Evolutionary conservation across 2,888 invertebrate species (phyloP), one percentile per base, ranked within the genome.

Genomic region (Julus scanicus): DNA sequence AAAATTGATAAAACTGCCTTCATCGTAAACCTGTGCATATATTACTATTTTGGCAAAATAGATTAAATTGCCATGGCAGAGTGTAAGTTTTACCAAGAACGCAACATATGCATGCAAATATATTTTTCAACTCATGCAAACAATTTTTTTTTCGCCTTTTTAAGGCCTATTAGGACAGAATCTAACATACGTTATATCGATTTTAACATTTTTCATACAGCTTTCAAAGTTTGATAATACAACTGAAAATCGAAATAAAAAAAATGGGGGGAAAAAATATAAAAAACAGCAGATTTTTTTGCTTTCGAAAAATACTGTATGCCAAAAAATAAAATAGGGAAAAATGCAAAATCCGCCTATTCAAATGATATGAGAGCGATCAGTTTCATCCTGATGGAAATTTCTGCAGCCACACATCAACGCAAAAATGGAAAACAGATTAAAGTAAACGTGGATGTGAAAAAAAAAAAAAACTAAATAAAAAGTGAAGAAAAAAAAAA

Each of bases 391-490:
- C 63, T 63, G 63, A 63, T 63, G 63, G 63, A 63, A 63, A 63
- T 20, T 63, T 63, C 63, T 5, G 63, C 63, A 63, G 20, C 63
- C 63, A 17, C 63, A 63, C 63, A 63, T 63, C 63, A 20, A 63
- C 63, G 63, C 63, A 63, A 20, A 63, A 63, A 63, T 63, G 63
- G 63, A 63, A 63, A 63, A 63, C 63, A 63, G 63, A 63, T 63
- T 63, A 63, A 63, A 63, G 63, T 63, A 63, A 63, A 63, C 63
- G 63, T 63, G 63, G 20, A 17, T 15, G 1, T 20, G 20, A 20
- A 63, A 84, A 29, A 84, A 84, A 39, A 84, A 84, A 84, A 84
- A 39, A 84, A 84, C 15, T 39, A 84, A 44, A 84, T 39, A 84
- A 84, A 84, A n/a, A 39, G 84, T 63, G n/a, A 63, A 63, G 63